Conservation (phyloP, 2,888 invertebrate genomes). For the Xestia xanthographa region DNA sequence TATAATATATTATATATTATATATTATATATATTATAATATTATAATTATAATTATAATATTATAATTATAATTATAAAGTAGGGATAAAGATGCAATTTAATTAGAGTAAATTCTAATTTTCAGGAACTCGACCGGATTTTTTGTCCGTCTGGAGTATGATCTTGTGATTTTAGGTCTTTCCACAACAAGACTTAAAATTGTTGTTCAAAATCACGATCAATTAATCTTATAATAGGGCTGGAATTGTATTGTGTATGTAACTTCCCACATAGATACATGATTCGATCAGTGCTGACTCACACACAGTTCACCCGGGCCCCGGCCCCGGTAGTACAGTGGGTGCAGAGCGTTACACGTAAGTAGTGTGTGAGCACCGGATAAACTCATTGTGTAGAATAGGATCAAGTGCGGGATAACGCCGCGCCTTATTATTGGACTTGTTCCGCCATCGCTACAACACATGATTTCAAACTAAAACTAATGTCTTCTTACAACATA, state of each 20-base stretch:
- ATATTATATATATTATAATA: no score
- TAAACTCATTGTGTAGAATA: slow-evolving; percentile 66
- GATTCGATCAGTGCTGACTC: slow-evolving; percentile 34
- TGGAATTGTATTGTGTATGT: not conserved
- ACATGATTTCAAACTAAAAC: slow-evolving; percentile 51
- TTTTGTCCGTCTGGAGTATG: not conserved
- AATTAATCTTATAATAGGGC: not conserved
- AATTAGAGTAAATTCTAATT: not conserved
- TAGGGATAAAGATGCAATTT: no score
- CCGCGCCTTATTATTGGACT: slow-evolving; percentile 55
- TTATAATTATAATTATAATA: no score
- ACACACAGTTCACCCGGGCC: slow-evolving; percentile 25
- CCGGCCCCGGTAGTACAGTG: slow-evolving; percentile 6
- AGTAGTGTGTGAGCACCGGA: slow-evolving; percentile 59
- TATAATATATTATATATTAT: no score
- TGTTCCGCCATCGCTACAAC: slow-evolving; percentile 50
- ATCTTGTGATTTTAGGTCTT: not conserved
- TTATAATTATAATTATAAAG: no score
- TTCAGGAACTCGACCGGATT: not conserved
- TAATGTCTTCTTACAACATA: slow-evolving; percentile 32
- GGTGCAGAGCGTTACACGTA: slow-evolving; percentile 90
- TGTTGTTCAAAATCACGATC: not conserved
- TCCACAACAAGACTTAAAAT: not conserved
- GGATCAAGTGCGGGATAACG: slow-evolving; percentile 67
- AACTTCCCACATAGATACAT: slow-evolving; percentile 1